These are phyloP conservation scores for Melopsittacus undulatus DNA, from an alignment of 2,797 vertebrate species.

Conservation along the genomic window DNA sequence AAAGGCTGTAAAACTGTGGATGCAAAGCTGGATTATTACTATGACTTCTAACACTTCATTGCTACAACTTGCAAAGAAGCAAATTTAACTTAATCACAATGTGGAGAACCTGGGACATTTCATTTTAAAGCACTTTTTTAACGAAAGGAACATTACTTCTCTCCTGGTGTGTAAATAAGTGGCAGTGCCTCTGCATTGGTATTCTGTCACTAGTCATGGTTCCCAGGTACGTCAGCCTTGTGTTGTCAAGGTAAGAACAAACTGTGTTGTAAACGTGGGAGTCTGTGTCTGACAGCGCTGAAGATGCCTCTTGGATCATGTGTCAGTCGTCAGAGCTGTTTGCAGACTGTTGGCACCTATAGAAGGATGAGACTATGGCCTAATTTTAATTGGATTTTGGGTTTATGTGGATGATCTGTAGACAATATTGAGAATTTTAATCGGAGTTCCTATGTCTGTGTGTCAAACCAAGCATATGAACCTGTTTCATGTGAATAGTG, in stretches of 20 bases:
- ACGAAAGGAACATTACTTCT: background rate
- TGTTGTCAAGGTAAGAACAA: background rate
- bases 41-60: constrained; percentile 60
- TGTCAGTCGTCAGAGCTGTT: fast-evolving
- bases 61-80: background rate
- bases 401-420: background rate
- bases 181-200: background rate
- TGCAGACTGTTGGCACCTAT: background rate
- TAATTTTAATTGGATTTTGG: background rate
- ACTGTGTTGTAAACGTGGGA: background rate
- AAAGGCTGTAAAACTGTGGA: constrained; percentile 95
- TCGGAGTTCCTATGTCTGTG: background rate
- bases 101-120: background rate
- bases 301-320: constrained; percentile 20
- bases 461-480: background rate
- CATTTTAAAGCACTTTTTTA: background rate
- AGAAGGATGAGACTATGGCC: background rate
- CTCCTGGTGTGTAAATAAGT: background rate
- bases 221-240: background rate
- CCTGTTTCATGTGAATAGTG: background rate
- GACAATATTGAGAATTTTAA: background rate
- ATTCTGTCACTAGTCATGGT: background rate
- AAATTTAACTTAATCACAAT: constrained; percentile 17
- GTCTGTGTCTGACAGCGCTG: background rate
- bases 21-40: constrained; percentile 89